Evolutionary conservation across 2,797 vertebrate species (phyloP).

Genomic region (Falco naumanni): DNA sequence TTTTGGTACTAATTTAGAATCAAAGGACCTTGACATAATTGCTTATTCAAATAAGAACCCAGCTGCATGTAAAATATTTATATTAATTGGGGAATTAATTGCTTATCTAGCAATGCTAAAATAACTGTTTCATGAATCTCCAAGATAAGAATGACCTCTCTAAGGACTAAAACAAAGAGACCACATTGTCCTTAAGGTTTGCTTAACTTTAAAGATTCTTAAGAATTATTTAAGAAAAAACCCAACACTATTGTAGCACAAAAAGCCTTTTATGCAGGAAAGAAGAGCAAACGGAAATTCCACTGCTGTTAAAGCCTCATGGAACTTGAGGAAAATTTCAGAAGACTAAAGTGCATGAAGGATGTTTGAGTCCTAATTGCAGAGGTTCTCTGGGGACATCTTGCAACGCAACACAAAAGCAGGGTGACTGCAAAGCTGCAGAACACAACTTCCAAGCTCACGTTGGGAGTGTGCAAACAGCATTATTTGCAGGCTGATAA

Average conservation of each 20-base stretch:
- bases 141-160: not conserved
- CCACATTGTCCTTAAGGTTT: not conserved
- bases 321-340: not conserved
- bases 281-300: not conserved
- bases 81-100: slow-evolving; percentile 50
- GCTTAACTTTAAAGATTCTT: not conserved
- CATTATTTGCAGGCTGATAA: rapidly evolving
- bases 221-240: not conserved
- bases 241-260: not conserved
- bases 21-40: slow-evolving; percentile 20
- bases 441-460: rapidly evolving
- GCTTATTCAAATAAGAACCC: slow-evolving; percentile 15
- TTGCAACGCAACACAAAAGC: not conserved
- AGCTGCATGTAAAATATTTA: not conserved
- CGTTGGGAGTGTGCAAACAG: rapidly evolving
- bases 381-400: not conserved
- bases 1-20: slow-evolving; percentile 2
- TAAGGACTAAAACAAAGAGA: not conserved
- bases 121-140: not conserved
- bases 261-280: not conserved
- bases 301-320: not conserved
- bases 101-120: not conserved
- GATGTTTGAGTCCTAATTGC: not conserved
- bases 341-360: rapidly evolving
- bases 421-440: not conserved